Conservation (phyloP, 1,140 invertebrate species). For the Nasonia vitripennis region DNA sequence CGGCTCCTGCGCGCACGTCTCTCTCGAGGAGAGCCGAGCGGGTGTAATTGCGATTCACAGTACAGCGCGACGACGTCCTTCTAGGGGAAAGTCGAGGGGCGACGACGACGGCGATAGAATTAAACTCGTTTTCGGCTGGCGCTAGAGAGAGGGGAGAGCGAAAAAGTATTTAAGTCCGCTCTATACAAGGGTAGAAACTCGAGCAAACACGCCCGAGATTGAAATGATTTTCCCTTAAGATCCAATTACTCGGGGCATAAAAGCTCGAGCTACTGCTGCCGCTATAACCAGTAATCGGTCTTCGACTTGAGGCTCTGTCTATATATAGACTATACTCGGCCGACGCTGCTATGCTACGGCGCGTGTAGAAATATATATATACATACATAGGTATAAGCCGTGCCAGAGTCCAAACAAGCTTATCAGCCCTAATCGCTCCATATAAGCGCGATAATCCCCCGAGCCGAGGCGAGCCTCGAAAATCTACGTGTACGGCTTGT, state of each 20-base stretch:
- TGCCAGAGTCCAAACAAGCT: conserved; percentile 18
- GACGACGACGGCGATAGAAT: conserved; percentile 23
- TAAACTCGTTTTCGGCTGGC: conserved; percentile 31
- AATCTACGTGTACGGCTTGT: not conserved
- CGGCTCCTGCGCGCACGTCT: not conserved
- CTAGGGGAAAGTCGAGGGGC: not conserved
- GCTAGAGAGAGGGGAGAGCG: not conserved
- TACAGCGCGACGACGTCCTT: not conserved
- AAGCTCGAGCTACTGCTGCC: not conserved
- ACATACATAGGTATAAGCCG: not conserved
- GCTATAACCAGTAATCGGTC: not conserved
- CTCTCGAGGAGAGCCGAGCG: no score
- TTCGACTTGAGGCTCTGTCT: not conserved
- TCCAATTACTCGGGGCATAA: conserved; percentile 37
- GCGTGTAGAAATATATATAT: not conserved
- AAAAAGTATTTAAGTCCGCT: conserved; percentile 1
- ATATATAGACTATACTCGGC: no score
- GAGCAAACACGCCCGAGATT: conserved; percentile 2
- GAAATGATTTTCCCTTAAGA: conserved; percentile 29
- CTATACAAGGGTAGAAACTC: conserved; percentile 21
- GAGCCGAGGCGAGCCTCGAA: not conserved
- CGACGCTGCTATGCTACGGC: not conserved
- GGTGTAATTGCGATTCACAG: conserved; percentile 41
- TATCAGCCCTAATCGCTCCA: conserved; percentile 21
- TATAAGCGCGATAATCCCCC: conserved; percentile 12